Evolutionary conservation across 2,888 invertebrate genomes (phyloP).

Genomic region (Tenthredo distinguenda): DNA sequence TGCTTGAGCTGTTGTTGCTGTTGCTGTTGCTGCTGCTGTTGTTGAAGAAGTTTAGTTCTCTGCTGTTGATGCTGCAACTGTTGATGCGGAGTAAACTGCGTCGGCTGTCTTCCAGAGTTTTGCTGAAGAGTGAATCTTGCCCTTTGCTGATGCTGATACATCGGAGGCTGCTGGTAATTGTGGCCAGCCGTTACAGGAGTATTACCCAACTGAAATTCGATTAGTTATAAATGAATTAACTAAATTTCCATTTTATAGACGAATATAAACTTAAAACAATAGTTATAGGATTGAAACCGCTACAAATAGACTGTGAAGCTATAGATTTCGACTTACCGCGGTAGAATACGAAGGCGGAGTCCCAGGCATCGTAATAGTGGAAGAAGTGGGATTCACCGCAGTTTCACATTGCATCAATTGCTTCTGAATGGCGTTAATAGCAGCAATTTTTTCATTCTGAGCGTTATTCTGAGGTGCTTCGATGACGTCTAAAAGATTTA

Average conservation of each 20-base stretch:
- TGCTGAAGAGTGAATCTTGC: conserved; percentile 73
- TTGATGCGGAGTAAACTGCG: conserved; percentile 73
- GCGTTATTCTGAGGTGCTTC: conserved; percentile 76
- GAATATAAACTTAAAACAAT: conserved; percentile 21
- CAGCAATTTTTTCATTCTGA: conserved; percentile 87
- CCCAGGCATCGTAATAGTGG: conserved; percentile 80
- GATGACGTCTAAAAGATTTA: conserved; percentile 78
- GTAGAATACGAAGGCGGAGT: conserved; percentile 84
- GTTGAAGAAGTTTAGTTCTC: conserved; percentile 76
- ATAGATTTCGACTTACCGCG: conserved; percentile 76
- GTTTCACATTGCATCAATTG: conserved; percentile 93
- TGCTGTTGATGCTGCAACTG: conserved; percentile 76
- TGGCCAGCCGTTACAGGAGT: conserved; percentile 76
- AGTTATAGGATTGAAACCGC: conserved; percentile 30
- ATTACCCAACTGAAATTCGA: conserved; percentile 69
- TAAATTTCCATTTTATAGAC: neutral
- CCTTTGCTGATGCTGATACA: conserved; percentile 75
- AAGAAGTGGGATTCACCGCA: conserved; percentile 83
- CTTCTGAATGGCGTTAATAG: conserved; percentile 93
- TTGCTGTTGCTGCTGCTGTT: conserved; percentile 77
- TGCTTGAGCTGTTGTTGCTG: conserved; percentile 82
- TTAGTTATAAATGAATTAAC: neutral
- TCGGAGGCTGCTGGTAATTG: conserved; percentile 77
- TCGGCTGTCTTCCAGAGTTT: conserved; percentile 67
- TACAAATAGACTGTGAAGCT: neutral